These are phyloP conservation scores for Cyprinodon brontotheroides DNA, from an alignment of 2,113 vertebrate genomes.

Conservation along the genomic window DNA sequence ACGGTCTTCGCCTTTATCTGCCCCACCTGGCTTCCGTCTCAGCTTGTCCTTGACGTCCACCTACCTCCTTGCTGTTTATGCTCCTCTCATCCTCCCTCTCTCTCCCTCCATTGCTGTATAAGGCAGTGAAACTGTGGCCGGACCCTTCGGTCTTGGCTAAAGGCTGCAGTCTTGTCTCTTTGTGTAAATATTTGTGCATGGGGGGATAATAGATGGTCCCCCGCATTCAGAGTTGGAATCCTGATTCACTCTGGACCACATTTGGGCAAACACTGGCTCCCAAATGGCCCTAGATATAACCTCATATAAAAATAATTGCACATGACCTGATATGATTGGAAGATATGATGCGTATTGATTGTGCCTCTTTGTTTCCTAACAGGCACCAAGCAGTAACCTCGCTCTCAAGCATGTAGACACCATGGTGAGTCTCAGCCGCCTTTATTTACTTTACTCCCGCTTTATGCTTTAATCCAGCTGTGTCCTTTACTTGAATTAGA, in stretches of 20 bases:
- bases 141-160: slow-evolving; percentile 60
- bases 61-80: not conserved
- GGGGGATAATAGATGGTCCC: slow-evolving; percentile 64
- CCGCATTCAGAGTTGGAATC: slow-evolving; percentile 57
- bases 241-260: slow-evolving; percentile 58
- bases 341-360: slow-evolving; percentile 5
- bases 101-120: slow-evolving; percentile 67
- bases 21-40: not conserved
- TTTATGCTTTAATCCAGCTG: not conserved
- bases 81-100: slow-evolving; percentile 3
- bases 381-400: slow-evolving; percentile 80
- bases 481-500: slow-evolving; percentile 7
- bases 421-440: slow-evolving; percentile 78
- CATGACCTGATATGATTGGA: not conserved
- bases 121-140: slow-evolving; percentile 50
- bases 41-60: slow-evolving; percentile 3
- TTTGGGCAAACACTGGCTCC: slow-evolving; percentile 66
- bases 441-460: not conserved
- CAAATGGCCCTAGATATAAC: slow-evolving; percentile 20
- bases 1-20: too few species aligned
- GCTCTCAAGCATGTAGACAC: slow-evolving; percentile 84
- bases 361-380: slow-evolving; percentile 53
- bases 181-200: slow-evolving; percentile 74
- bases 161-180: slow-evolving; percentile 61
- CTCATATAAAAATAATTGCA: not conserved